Evolutionary conservation across 2,888 invertebrate genomes (phyloP).

Genomic region (Lasioglossum pauxillum): DNA sequence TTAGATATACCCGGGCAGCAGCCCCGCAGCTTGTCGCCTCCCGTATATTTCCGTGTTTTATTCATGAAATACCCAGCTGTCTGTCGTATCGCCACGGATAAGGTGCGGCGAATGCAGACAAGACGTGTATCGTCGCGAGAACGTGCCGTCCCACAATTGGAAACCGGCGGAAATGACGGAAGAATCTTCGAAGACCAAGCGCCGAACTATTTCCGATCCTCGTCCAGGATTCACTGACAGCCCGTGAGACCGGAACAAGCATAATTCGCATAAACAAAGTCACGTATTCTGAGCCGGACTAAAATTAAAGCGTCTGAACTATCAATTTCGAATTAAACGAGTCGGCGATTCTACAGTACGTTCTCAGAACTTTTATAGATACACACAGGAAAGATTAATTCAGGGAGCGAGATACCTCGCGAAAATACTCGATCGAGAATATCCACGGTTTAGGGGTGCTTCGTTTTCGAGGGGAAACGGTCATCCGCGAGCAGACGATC

Average conservation of each 20-base stretch:
- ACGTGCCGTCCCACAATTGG: background rate
- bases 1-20: background rate
- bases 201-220: background rate
- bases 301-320: background rate
- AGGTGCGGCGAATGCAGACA: conserved; percentile 60
- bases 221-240: background rate
- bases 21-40: conserved; percentile 51
- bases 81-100: conserved; percentile 67
- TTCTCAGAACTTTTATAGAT: background rate
- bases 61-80: conserved; percentile 74
- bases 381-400: background rate
- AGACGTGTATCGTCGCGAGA: conserved; percentile 8
- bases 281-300: background rate
- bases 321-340: background rate
- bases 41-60: conserved; percentile 72
- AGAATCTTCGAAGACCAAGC: background rate
- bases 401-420: background rate
- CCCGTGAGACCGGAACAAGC: background rate
- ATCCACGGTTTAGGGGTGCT: background rate
- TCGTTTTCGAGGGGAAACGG: background rate
- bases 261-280: background rate
- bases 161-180: background rate
- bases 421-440: background rate
- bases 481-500: too few relatives aligned
- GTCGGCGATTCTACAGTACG: background rate